These are phyloP conservation scores for Siniperca obscura DNA, from an alignment of 2,797 vertebrate species.

Conservation along the genomic window DNA sequence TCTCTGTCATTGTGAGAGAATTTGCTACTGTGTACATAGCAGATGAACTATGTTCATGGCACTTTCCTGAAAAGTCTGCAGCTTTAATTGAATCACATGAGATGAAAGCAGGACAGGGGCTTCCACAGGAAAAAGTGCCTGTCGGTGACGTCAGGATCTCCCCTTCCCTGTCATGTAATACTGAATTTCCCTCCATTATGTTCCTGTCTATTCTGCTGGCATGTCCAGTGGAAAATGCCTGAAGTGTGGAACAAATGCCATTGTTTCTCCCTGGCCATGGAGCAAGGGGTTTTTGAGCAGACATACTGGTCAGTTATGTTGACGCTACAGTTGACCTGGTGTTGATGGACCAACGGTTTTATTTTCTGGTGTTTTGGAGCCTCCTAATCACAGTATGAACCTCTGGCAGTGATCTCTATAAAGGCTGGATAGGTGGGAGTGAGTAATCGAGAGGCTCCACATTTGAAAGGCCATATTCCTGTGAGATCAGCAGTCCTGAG, in stretches of 20 bases:
- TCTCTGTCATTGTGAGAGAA: neutral
- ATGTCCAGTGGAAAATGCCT: conserved; percentile 75
- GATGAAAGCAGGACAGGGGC: conserved; percentile 34
- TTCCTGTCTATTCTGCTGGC: conserved; percentile 55
- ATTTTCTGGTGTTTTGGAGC: conserved; percentile 40
- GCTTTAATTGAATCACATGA: conserved; percentile 50
- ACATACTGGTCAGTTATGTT: conserved; percentile 29
- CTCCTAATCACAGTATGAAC: neutral
- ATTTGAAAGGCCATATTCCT: conserved; percentile 15
- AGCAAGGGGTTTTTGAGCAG: conserved; percentile 39
- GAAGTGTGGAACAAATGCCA: conserved; percentile 77
- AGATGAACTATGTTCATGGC: neutral
- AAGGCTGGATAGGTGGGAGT: neutral
- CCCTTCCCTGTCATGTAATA: conserved; percentile 73
- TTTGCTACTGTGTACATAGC: neutral
- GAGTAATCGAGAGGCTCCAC: conserved; percentile 14
- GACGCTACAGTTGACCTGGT: conserved; percentile 44
- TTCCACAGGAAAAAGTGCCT: conserved; percentile 71
- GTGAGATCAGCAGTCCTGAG: conserved; percentile 45
- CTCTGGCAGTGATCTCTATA: conserved; percentile 7
- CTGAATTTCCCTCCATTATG: conserved; percentile 82
- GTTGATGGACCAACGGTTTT: conserved; percentile 29
- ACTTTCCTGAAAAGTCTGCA: conserved; percentile 56
- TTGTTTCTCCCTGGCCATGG: conserved; percentile 67
- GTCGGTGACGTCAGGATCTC: conserved; percentile 66